Evolutionary conservation across 2,888 invertebrate species (phyloP).

Genomic region (Drosophila limbata): DNA sequence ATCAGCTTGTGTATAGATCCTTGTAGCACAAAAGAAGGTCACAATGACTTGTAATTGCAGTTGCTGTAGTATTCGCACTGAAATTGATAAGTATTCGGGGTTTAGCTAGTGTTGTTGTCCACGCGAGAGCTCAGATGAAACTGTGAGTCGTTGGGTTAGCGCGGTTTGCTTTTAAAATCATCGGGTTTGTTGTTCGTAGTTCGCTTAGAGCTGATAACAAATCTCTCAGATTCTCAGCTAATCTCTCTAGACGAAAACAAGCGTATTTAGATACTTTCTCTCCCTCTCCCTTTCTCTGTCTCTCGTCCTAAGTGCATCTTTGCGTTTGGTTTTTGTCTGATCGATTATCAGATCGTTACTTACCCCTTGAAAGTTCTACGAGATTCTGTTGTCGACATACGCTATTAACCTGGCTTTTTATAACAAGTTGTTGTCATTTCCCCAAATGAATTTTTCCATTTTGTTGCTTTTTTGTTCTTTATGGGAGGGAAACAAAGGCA

Average conservation of each 20-base stretch:
- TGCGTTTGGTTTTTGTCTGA: neutral
- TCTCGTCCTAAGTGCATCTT: neutral
- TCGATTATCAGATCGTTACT: slow-evolving; percentile 7
- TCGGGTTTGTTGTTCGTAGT: slow-evolving; percentile 37
- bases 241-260: slow-evolving; percentile 7
- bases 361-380: slow-evolving; percentile 12
- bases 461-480: slow-evolving; percentile 16
- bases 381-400: slow-evolving; percentile 13
- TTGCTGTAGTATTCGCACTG: slow-evolving; percentile 15
- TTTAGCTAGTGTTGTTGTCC: slow-evolving; percentile 21
- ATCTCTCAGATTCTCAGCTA: slow-evolving; percentile 17
- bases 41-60: slow-evolving; percentile 11
- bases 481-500: slow-evolving; percentile 42
- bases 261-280: neutral
- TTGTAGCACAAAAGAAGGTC: slow-evolving; percentile 10
- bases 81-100: neutral
- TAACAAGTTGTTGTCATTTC: slow-evolving; percentile 41
- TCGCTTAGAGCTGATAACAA: slow-evolving; percentile 41
- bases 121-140: slow-evolving; percentile 23
- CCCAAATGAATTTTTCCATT: slow-evolving; percentile 22
- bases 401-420: slow-evolving; percentile 37
- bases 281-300: slow-evolving; percentile 3
- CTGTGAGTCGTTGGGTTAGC: slow-evolving; percentile 29
- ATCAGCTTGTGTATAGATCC: slow-evolving; percentile 21
- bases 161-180: slow-evolving; percentile 39